These are phyloP conservation scores for Ctena decussata DNA, from an alignment of 2,888 invertebrate species.

Conservation along the genomic window DNA sequence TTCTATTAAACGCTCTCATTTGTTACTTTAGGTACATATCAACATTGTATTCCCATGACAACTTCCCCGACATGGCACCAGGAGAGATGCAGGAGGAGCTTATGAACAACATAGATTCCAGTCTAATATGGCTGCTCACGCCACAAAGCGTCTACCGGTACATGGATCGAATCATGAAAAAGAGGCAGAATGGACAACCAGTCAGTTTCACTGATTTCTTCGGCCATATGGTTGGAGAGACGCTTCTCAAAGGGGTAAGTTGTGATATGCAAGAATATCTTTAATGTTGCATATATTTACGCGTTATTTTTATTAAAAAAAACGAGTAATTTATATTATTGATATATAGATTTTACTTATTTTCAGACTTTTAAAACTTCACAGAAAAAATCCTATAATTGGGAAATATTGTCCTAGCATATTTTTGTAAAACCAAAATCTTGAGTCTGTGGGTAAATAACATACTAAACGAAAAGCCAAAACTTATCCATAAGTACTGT, in stretches of 20 bases:
- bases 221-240: conserved; percentile 87
- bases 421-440: too few relatives aligned
- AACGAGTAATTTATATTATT: too few relatives aligned
- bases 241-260: conserved; percentile 86
- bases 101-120: conserved; percentile 84
- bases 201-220: conserved; percentile 88
- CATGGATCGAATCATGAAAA: conserved; percentile 83
- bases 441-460: too few relatives aligned
- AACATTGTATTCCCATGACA: conserved; percentile 87
- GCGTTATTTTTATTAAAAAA: too few relatives aligned
- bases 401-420: too few relatives aligned
- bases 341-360: too few relatives aligned
- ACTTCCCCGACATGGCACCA: conserved; percentile 86
- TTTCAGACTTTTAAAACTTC: too few relatives aligned
- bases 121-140: conserved; percentile 84
- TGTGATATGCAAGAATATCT: too few relatives aligned
- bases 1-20: background rate
- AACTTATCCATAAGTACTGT: too few relatives aligned
- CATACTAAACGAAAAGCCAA: too few relatives aligned
- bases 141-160: conserved; percentile 84
- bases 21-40: conserved; percentile 88
- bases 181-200: conserved; percentile 86
- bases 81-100: conserved; percentile 86
- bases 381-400: too few relatives aligned
- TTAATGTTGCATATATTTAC: too few relatives aligned